A percentile compares a stretch with the other conserved stretches of the same genome.
phyloP scores from a whole-genome alignment of 2,113 vertebrate genomes.

The Puffinus mauretanicus region DNA sequence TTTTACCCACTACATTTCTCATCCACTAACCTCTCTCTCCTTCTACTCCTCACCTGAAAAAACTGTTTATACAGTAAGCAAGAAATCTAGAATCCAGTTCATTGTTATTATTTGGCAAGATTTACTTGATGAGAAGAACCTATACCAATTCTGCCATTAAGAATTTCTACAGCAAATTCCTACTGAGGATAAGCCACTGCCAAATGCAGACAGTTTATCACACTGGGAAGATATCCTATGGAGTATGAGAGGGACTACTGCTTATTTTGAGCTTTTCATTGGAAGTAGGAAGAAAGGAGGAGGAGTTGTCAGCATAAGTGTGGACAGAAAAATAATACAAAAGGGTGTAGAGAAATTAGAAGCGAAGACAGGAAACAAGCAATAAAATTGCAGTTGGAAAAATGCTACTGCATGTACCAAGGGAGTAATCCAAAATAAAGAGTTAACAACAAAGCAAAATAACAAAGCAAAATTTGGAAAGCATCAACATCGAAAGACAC shows the following conservation, averaged over 20 bases:
- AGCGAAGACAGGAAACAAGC: not conserved
- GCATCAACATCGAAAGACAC: not conserved
- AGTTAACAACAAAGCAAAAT: not conserved
- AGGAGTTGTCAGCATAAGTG: not conserved
- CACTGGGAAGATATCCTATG: not conserved
- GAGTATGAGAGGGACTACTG: not conserved
- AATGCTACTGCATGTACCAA: not conserved
- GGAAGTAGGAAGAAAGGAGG: not conserved
- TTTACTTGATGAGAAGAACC: not conserved
- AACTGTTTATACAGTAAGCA: not conserved
- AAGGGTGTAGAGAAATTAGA: not conserved
- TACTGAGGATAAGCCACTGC: not conserved
- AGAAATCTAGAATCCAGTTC: not conserved
- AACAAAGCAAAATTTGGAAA: not conserved
- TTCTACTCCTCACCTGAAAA: not conserved
- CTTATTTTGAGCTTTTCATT: not conserved
- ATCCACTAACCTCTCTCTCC: not conserved
- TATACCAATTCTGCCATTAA: not conserved
- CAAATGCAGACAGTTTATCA: not conserved
- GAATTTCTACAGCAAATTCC: not conserved
- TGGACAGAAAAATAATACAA: not conserved
- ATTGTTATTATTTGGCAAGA: not conserved
- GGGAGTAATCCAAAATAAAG: constrained; percentile 1
- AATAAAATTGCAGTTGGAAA: not conserved
- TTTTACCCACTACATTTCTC: not conserved